Conservation (phyloP, 2,888 invertebrate species). For the Calameuta pallipes region DNA sequence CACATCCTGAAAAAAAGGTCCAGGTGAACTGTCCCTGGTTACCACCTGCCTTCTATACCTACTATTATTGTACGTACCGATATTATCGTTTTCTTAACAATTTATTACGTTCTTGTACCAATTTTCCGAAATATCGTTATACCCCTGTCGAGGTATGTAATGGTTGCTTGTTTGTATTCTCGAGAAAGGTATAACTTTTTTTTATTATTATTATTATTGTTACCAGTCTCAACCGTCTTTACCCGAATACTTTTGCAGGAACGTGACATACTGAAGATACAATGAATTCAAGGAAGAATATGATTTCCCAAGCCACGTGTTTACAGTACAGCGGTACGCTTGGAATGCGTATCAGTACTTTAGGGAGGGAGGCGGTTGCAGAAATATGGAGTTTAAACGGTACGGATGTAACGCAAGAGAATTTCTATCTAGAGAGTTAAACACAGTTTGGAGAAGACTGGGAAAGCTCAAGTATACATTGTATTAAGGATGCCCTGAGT, state of each 20-base stretch:
- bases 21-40: constrained; percentile 27
- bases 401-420: background rate
- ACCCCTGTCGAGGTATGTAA: background rate
- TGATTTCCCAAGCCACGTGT: background rate
- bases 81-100: background rate
- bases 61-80: background rate
- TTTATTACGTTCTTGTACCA: background rate
- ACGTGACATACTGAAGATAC: background rate
- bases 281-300: background rate
- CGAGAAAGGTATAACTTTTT: background rate
- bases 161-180: background rate
- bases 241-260: background rate
- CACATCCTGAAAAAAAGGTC: constrained; percentile 41
- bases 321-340: background rate
- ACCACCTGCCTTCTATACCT: constrained; percentile 23
- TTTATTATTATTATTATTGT: background rate
- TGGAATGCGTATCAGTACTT: background rate
- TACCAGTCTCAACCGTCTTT: background rate
- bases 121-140: background rate
- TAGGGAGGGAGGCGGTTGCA: background rate
- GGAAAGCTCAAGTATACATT: background rate
- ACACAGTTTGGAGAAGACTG: background rate
- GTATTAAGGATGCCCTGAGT: background rate
- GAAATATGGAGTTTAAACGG: background rate
- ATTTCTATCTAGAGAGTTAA: background rate